phyloP scores from a whole-genome alignment of 2,797 vertebrate genomes.

The Aplochiton taeniatus region DNA sequence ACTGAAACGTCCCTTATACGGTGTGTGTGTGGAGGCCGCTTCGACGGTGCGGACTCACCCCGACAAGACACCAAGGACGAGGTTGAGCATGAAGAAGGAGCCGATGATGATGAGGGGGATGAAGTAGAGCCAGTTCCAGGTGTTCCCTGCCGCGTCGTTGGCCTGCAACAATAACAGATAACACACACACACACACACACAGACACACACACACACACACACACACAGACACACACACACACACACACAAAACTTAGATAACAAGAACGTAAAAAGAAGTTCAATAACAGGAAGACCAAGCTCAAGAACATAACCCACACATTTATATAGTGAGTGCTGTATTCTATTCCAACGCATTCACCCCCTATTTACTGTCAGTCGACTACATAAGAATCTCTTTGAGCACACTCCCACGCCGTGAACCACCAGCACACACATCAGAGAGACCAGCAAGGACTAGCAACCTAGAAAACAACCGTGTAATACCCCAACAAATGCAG shows the following conservation, averaged over 20 bases:
- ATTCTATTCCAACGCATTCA: background rate
- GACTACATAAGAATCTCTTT: too few species aligned
- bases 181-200: conserved; percentile 3
- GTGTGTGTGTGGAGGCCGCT: too few species aligned
- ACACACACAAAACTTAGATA: too few species aligned
- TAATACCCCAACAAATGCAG: too few species aligned
- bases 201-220: background rate
- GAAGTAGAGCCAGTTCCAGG: conserved; percentile 99
- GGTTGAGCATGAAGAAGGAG: conserved; percentile 99
- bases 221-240: background rate
- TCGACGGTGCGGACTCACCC: conserved; percentile 66
- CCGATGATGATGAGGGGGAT: conserved; percentile 98
- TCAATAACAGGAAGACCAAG: too few species aligned
- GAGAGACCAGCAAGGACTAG: too few species aligned
- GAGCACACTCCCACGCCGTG: too few species aligned
- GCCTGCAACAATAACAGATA: conserved; percentile 66
- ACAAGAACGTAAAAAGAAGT: too few species aligned
- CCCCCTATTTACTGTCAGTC: background rate
- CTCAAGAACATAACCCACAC: too few species aligned
- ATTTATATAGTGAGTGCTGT: too few species aligned
- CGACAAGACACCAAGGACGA: conserved; percentile 92
- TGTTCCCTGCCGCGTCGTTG: conserved; percentile 90
- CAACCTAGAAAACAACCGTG: too few species aligned
- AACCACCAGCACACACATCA: too few species aligned
- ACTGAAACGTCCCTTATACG: background rate